Percentiles rank a stretch among this genome's conserved stretches.
Conservation (phyloP, 23 tunicate genomes). For the Halocynthia aurantium region DNA sequence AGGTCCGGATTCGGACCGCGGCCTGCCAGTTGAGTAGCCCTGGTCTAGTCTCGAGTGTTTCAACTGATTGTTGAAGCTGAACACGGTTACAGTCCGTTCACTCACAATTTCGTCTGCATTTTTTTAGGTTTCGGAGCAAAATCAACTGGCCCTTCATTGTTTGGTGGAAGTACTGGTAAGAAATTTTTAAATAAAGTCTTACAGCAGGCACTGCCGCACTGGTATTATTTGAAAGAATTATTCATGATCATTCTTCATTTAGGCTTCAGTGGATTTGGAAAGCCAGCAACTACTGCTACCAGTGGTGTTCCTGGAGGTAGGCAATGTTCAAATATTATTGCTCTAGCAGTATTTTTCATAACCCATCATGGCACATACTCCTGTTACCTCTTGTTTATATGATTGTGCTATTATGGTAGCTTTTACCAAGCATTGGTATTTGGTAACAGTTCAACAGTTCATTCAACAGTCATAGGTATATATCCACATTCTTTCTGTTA, state of each 20-base stretch:
- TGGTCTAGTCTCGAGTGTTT: too few relatives aligned
- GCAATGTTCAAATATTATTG: neutral
- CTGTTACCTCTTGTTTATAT: too few relatives aligned
- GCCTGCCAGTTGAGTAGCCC: too few relatives aligned
- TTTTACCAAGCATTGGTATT: too few relatives aligned
- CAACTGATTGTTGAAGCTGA: neutral
- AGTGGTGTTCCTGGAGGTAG: slow-evolving; percentile 2
- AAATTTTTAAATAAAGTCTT: neutral
- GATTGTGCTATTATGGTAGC: too few relatives aligned
- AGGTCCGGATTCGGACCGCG: too few relatives aligned
- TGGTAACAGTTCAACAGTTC: too few relatives aligned
- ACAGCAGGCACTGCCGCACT: neutral
- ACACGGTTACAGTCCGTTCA: neutral
- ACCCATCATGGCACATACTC: too few relatives aligned
- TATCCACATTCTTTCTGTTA: too few relatives aligned
- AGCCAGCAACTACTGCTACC: slow-evolving; percentile 10
- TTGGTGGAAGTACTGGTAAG: slow-evolving; percentile 30
- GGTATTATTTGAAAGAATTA: neutral
- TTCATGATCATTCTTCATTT: neutral
- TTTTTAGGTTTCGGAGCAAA: slow-evolving; percentile 49
- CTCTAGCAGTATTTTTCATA: too few relatives aligned
- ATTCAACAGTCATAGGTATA: too few relatives aligned
- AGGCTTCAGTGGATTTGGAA: slow-evolving; percentile 25
- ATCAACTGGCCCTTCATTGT: slow-evolving; percentile 26
- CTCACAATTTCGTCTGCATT: neutral